These are phyloP conservation scores for Sylvietta virens DNA, from an alignment of 2,113 vertebrate genomes.

Conservation along the genomic window DNA sequence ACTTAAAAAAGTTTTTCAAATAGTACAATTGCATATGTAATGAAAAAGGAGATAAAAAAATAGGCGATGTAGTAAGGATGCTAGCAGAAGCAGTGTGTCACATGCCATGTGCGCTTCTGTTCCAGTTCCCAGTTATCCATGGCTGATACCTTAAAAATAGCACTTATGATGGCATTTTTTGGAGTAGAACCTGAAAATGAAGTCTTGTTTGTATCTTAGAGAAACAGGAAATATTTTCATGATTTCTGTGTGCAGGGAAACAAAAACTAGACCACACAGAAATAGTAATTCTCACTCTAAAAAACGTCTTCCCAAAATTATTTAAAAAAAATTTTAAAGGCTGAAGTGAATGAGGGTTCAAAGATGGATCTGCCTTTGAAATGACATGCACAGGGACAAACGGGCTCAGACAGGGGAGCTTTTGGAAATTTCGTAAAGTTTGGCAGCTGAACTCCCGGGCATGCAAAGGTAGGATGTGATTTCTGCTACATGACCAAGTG, in stretches of 20 bases:
- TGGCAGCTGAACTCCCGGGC: not conserved
- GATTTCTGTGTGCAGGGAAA: not conserved
- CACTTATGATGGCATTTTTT: not conserved
- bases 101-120: not conserved
- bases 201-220: not conserved
- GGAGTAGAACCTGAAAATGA: not conserved
- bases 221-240: not conserved
- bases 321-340: not conserved
- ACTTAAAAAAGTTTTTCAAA: not conserved
- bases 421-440: not conserved
- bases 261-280: not conserved
- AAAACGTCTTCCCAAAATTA: not conserved
- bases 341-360: not conserved
- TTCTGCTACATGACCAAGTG: not conserved
- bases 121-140: not conserved
- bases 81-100: not conserved
- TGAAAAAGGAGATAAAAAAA: not conserved
- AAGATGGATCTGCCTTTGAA: not conserved
- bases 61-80: not conserved
- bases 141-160: not conserved
- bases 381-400: not conserved
- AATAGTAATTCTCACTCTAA: not conserved
- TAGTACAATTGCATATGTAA: not conserved
- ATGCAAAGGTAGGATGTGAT: not conserved
- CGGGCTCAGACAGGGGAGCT: not conserved